Evolutionary conservation across 2,888 invertebrate genomes (phyloP), one percentile per base, ranked within the genome.

Genomic region (Cephonodes hylas): DNA sequence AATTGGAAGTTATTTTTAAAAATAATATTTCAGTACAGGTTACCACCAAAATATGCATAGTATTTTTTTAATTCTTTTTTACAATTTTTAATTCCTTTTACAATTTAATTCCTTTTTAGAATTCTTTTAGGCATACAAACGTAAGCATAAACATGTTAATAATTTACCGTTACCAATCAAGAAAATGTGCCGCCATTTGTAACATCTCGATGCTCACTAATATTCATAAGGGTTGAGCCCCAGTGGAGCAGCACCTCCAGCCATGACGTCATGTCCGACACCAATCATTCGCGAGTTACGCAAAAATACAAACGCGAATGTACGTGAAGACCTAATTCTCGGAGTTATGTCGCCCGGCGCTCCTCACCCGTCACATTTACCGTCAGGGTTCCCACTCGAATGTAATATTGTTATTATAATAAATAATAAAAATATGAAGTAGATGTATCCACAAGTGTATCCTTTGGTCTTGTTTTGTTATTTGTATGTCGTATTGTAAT

Each of bases 261-360:
- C 42, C 31, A 15, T 20, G 64, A 65, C 64, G 71, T 69, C 71
- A 73, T 73, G 72, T 75, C 80, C 79, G 75, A 79, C 81, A 75
- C 87, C 84, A 86, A 83, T 75, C 77, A 58, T 70, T 68, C 68
- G 70, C 67, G 69, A 79, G 81, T 84, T 83, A 83, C 80, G 72
- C 74, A 80, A 82, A 85, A 86, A 87, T 83, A 82, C 78, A 79
- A 73, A 64, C 71, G 70, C 70, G 76, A 77, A 71, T 76, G 38
- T n/a, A 77, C 74, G 78, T 75, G 70, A 74, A 75, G 77, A 79
- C 84, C 88, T 89, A 88, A 89, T 89, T 88, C 85, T 74, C 81
- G 75, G 73, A 80, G 77, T 75, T 73, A 75, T 69, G 74, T 71
- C 76, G 76, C 80, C 80, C 82, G 83, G 80, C 84, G 79, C 80